These are phyloP conservation scores for Naja naja DNA, from an alignment of 2,113 vertebrate genomes.

Conservation along the genomic window DNA sequence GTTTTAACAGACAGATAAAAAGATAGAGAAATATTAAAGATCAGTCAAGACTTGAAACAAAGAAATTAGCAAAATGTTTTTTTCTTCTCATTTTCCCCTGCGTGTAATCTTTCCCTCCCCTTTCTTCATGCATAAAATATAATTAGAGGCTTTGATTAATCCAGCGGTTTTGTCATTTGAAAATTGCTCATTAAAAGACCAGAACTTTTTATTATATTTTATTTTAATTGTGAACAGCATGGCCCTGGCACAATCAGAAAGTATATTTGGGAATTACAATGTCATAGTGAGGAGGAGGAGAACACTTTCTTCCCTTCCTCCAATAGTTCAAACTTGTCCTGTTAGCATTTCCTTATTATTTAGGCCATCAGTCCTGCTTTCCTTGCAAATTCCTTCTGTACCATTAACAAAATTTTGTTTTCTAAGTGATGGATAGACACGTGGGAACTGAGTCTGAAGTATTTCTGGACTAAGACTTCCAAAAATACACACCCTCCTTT, in stretches of 20 bases:
- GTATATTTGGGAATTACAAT: constrained; percentile 55
- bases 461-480: rapidly evolving
- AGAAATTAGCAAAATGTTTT: not conserved
- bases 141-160: constrained; percentile 69
- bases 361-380: not conserved
- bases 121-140: constrained; percentile 28
- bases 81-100: constrained; percentile 30
- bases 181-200: constrained; percentile 63
- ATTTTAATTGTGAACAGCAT: constrained; percentile 49
- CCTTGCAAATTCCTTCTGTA: not conserved
- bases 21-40: not conserved
- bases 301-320: not conserved
- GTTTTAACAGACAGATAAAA: not conserved
- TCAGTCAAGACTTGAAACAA: not conserved
- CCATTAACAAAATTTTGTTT: not conserved
- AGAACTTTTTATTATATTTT: constrained; percentile 36
- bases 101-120: constrained; percentile 15
- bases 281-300: not conserved
- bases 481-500: not conserved
- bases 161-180: constrained; percentile 59
- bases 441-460: rapidly evolving
- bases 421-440: not conserved
- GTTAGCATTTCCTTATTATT: constrained; percentile 18
- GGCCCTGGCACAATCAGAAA: constrained; percentile 51
- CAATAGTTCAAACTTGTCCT: constrained; percentile 19